Percentiles rank a stretch among this genome's conserved stretches.
Conservation (phyloP, 2,113 vertebrate genomes). For the Epinephelus cyanopodus region DNA sequence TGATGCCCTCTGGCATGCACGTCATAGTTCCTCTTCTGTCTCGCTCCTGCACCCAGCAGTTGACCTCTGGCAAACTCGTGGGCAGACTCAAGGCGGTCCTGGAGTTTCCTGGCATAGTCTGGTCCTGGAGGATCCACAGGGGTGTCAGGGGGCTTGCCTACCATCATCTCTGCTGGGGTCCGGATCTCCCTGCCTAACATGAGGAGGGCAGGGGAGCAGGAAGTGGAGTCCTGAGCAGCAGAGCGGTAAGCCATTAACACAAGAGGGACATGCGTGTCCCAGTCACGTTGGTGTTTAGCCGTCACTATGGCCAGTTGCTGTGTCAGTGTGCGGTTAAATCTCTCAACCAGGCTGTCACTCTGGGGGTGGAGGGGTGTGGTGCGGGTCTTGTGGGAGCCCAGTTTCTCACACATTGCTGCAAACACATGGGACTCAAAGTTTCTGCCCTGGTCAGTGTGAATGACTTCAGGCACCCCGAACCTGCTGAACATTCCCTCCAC, state of each 20-base stretch:
- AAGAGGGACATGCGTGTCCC: neutral
- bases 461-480: neutral
- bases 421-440: constrained; percentile 53
- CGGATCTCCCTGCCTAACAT: constrained; percentile 7
- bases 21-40: neutral
- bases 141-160: neutral
- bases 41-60: neutral
- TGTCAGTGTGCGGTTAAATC: constrained; percentile 8
- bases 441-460: constrained; percentile 40
- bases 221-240: too few relatives aligned
- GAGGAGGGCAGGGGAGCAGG: too few relatives aligned
- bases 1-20: neutral
- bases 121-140: neutral
- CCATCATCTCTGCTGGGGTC: neutral
- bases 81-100: neutral
- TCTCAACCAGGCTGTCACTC: constrained; percentile 17
- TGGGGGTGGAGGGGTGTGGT: constrained; percentile 41
- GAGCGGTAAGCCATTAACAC: neutral
- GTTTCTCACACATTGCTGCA: constrained; percentile 5
- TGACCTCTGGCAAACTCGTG: neutral
- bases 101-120: neutral
- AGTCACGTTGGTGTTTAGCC: neutral
- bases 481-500: constrained; percentile 15
- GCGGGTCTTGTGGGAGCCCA: constrained; percentile 32
- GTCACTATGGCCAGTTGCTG: constrained; percentile 25